Evolutionary conservation across 2,113 vertebrate genomes (phyloP).

Genomic region (Phalacrocorax brasilianus): DNA sequence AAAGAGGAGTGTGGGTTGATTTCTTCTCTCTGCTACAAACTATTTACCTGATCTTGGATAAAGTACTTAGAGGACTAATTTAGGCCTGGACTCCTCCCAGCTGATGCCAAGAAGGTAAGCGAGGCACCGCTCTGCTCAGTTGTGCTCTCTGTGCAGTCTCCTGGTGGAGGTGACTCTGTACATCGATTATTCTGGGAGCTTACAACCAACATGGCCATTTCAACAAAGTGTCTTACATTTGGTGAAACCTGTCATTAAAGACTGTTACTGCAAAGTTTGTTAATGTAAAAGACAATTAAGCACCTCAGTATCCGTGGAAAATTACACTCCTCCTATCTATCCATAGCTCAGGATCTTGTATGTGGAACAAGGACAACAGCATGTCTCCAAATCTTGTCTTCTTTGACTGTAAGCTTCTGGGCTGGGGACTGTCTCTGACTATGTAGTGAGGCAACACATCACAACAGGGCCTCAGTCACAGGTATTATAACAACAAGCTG

Average conservation of each 20-base stretch:
- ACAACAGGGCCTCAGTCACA: background rate
- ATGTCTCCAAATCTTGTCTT: background rate
- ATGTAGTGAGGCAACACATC: background rate
- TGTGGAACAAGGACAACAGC: background rate
- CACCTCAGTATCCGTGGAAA: fast-evolving
- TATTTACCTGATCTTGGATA: background rate
- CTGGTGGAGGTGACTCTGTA: background rate
- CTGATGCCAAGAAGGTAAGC: background rate
- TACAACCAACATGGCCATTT: fast-evolving
- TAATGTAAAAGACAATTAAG: background rate
- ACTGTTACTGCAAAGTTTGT: background rate
- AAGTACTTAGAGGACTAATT: background rate
- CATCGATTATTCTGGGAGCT: fast-evolving
- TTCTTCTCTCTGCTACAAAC: background rate
- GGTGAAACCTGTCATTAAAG: background rate
- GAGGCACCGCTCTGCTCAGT: background rate
- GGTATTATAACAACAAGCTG: background rate
- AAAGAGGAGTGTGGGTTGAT: background rate
- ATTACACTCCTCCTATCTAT: background rate
- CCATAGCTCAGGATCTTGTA: background rate
- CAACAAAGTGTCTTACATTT: background rate
- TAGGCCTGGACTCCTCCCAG: background rate
- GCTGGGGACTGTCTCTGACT: background rate
- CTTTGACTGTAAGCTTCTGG: background rate
- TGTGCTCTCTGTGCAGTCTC: fast-evolving